Conservation (phyloP, 2,797 vertebrate genomes). For the Chromobotia macracanthus region DNA sequence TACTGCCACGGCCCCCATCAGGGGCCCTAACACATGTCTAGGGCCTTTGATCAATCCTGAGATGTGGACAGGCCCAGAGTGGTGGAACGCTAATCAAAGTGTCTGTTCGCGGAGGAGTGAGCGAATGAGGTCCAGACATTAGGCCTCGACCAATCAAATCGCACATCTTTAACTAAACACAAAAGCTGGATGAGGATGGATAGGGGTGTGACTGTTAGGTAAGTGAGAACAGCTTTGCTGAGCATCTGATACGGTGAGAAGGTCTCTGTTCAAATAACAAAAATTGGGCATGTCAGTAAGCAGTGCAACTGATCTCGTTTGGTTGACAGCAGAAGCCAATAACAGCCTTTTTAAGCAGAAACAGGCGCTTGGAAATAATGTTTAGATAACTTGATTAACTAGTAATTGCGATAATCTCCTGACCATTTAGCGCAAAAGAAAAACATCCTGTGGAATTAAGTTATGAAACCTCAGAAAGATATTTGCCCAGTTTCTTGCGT, state of each 20-base stretch:
- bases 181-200: constrained; percentile 1
- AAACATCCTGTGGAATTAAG: constrained; percentile 55
- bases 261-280: constrained; percentile 28
- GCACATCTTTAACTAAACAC: constrained; percentile 2
- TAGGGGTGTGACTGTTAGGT: not conserved
- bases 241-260: not conserved
- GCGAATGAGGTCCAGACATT: constrained; percentile 48
- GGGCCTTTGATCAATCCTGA: constrained; percentile 63
- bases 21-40: constrained; percentile 60
- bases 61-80: constrained; percentile 40
- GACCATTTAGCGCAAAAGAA: constrained; percentile 47
- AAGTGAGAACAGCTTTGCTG: constrained; percentile 29
- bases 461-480: constrained; percentile 48
- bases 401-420: constrained; percentile 57
- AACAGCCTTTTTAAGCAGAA: constrained; percentile 16
- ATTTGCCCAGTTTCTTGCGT: constrained; percentile 59
- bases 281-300: constrained; percentile 4
- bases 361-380: constrained; percentile 30
- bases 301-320: not conserved
- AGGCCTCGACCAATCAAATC: constrained; percentile 18
- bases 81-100: constrained; percentile 43
- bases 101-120: constrained; percentile 42
- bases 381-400: constrained; percentile 53
- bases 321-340: constrained; percentile 31
- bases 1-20: constrained; percentile 48